Base-by-base conservation (phyloP, 23 tunicate species). In the Trididemnum miniatum region DNA sequence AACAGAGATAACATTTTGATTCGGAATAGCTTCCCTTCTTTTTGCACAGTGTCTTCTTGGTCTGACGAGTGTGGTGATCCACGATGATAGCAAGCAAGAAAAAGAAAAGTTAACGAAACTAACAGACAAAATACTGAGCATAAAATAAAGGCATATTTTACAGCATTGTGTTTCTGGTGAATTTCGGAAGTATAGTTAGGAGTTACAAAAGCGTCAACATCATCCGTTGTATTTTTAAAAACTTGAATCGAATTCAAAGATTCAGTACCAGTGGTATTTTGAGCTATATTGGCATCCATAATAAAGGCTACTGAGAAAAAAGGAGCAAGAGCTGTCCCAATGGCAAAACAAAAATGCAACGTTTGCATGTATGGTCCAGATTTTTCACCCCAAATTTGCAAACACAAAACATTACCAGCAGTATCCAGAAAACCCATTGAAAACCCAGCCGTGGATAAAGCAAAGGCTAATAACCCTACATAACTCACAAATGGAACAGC, bases 401-500 rank as follows among this genome's bases (percentile, higher is more conserved):
- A 73, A 64, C 96, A 90, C 82, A 90, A 32, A 18, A 90, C 96
- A 90, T 90, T 90, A 29, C 96, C 79, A 79, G 89, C 95, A 0
- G 96, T 90, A 62, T 90, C 96, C 2, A 90, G 75, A 59, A 90
- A 63, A 54, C 96, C 96, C 89, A 90, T 90, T 59, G 89, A 65
- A 71, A 80, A 32, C 23, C 96, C 96, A 54, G 80, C 60, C 0
- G 86, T 36, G 34, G 86, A 35, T 51, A 81, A 50, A 22, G 80
- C 86, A 1, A 80, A 1, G 44, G 85, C 89, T 27, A 90, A 65
- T 29, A 85, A 37, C 0, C 36, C 44, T 5, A 63, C 71, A 12
- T 72, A 39, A 12, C 31, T 32, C 31, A 75, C 63, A 59, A 85
- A 76, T 39, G 96, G 89, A 9, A 77, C 72, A 76, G 54, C 34